Conservation (phyloP, 2,888 invertebrate genomes). For the Morinoia aosen region DNA sequence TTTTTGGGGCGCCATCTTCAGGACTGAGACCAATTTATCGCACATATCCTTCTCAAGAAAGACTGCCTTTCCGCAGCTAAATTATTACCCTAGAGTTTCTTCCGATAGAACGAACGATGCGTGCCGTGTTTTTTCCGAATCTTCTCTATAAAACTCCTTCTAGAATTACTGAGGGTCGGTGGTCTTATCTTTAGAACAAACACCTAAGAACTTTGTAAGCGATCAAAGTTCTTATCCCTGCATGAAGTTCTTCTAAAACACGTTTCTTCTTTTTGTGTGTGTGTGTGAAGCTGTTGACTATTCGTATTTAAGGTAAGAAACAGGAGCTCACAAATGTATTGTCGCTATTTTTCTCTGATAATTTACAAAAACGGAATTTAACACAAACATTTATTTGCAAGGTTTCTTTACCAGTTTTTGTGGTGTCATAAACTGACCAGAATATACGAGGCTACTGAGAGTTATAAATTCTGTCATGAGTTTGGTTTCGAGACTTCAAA, state of each 20-base stretch:
- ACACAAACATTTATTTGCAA: too few species aligned
- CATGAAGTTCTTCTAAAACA: not conserved
- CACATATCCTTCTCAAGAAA: not conserved
- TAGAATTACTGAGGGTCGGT: not conserved
- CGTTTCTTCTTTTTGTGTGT: not conserved
- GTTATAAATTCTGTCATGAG: too few species aligned
- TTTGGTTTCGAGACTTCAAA: too few species aligned
- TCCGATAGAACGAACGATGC: not conserved
- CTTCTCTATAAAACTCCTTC: not conserved
- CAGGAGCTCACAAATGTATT: not conserved
- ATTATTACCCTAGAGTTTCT: not conserved
- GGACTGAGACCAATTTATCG: not conserved
- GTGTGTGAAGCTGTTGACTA: too few species aligned
- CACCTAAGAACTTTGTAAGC: not conserved
- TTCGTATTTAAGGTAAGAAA: not conserved
- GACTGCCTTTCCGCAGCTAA: not conserved
- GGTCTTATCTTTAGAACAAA: not conserved
- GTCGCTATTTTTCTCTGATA: not conserved
- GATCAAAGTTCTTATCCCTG: not conserved
- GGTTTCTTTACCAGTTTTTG: too few species aligned
- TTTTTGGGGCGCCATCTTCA: not conserved
- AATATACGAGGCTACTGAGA: too few species aligned
- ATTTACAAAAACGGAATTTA: too few species aligned
- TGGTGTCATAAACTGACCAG: too few species aligned
- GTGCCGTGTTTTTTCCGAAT: not conserved